Evolutionary conservation across 2,888 invertebrate genomes (phyloP), one percentile per base, ranked within the genome.

Genomic region (Meghimatium bilineatum): DNA sequence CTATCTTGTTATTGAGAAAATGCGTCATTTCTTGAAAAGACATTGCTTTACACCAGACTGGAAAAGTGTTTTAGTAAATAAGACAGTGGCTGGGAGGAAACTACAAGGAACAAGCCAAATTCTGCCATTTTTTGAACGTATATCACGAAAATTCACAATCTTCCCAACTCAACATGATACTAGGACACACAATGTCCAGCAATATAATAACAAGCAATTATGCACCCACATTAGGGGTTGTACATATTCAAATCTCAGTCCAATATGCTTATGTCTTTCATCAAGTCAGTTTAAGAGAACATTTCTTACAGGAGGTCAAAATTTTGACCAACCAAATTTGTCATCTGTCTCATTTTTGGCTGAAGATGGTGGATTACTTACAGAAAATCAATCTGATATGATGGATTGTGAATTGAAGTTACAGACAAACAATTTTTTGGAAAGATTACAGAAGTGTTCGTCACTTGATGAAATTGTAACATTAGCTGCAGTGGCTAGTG

Each of bases 381-480:
- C 44, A 44, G 12, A 44, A 8, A 5, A 52, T 5, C n/a, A 52
- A 20, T 8, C 10, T 49, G 32, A 8, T 20, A 34, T 74, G 32
- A 52, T 1, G 52, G 49, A 74, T 56, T 32, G 0, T 52, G n/a
- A 6, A 32, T 32, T 74, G 32, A 74, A 32, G 29, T 0, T n/a
- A 32, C 20, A 74, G 23, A 8, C 26, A 0, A 36, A 60, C 17
- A 77, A 14, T 63, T 77, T 77, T 63, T 3, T 26, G 38, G 38
- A 63, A 38, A 63, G 60, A 29, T n/a, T 77, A 26, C 76, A 36
- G 38, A 60, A 38, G 10, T 77, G 76, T 77, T n/a, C 20, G 10
- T 60, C 76, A 77, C 26, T n/a, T 8, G 29, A 78, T 17, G 67
- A 78, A n/a, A 44, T 78, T 49, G 44, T 78, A 0, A 49, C 36